Conservation (phyloP, 2,113 vertebrate genomes). For the Eulacestoma nigropectus region DNA sequence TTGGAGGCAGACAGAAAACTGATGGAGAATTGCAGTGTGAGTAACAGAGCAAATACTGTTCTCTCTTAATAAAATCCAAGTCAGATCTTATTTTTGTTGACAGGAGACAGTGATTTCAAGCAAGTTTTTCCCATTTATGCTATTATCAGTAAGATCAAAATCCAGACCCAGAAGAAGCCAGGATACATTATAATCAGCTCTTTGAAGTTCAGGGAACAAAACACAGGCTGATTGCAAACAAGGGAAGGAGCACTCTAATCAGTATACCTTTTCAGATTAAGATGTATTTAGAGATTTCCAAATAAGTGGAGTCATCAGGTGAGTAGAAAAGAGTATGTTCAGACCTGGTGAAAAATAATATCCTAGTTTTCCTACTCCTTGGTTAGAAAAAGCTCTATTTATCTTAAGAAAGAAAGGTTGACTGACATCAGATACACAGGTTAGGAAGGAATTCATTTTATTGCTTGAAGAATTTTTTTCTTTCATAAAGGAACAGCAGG, state of each 20-base stretch:
- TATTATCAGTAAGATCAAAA: slow-evolving; percentile 27
- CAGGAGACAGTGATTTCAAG: slow-evolving; percentile 6
- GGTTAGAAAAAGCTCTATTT: neutral
- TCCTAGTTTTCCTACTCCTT: neutral
- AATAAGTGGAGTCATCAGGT: neutral
- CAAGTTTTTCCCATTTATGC: neutral
- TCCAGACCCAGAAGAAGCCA: neutral
- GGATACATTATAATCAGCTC: neutral
- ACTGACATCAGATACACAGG: neutral
- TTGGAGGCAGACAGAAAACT: neutral
- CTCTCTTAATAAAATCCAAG: neutral
- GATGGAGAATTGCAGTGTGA: neutral
- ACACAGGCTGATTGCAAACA: slow-evolving; percentile 16
- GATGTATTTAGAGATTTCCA: slow-evolving; percentile 1
- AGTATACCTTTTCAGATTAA: neutral
- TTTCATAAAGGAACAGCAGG: neutral
- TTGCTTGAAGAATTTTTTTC: neutral
- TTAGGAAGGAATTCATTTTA: neutral
- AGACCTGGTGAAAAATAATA: neutral
- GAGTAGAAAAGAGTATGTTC: neutral
- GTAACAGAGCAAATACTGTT: neutral
- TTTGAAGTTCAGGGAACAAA: slow-evolving; percentile 46
- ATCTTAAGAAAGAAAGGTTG: neutral
- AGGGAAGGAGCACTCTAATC: neutral
- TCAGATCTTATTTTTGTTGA: slow-evolving; percentile 33